Percentiles rank a stretch among this genome's conserved stretches.
phyloP scores from a whole-genome alignment of 2,888 invertebrate genomes.

The Disparrhopalites patrizii region DNA sequence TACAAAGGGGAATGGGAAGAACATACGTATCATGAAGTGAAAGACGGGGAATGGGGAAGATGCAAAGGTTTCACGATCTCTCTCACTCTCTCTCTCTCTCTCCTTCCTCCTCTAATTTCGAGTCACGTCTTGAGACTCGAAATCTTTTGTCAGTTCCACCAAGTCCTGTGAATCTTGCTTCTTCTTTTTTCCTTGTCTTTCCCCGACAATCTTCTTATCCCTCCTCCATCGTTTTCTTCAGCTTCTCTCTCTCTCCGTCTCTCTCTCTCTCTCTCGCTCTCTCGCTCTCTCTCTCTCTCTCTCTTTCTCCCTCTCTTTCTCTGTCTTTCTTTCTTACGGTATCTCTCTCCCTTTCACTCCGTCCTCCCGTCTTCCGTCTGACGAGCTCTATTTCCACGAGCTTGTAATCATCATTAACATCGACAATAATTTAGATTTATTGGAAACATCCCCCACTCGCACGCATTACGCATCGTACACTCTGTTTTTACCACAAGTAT shows the following conservation, averaged over 20 bases:
- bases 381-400: conserved; percentile 23
- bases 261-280: not conserved
- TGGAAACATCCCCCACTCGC: conserved; percentile 14
- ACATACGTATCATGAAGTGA: too few relatives aligned
- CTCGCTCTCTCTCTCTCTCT: not conserved
- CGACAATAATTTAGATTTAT: conserved; percentile 28
- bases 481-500: not conserved
- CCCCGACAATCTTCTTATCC: too few relatives aligned
- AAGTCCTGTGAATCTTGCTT: not conserved
- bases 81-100: too few relatives aligned
- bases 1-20: too few relatives aligned
- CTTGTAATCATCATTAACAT: conserved; percentile 29
- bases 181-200: not conserved
- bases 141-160: conserved; percentile 27
- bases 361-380: not conserved
- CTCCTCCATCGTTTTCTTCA: not conserved
- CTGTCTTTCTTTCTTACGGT: not conserved
- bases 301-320: conserved; percentile 15
- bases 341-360: conserved; percentile 1
- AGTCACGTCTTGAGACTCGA: conserved; percentile 16
- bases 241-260: not conserved
- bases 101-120: conserved; percentile 4
- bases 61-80: conserved; percentile 1
- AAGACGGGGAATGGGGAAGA: not conserved
- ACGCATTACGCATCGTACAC: conserved; percentile 4